Conservation (phyloP, 30 jellyfish, hydroid and myxozoan genomes). For the Nemopilema nomurai region DNA sequence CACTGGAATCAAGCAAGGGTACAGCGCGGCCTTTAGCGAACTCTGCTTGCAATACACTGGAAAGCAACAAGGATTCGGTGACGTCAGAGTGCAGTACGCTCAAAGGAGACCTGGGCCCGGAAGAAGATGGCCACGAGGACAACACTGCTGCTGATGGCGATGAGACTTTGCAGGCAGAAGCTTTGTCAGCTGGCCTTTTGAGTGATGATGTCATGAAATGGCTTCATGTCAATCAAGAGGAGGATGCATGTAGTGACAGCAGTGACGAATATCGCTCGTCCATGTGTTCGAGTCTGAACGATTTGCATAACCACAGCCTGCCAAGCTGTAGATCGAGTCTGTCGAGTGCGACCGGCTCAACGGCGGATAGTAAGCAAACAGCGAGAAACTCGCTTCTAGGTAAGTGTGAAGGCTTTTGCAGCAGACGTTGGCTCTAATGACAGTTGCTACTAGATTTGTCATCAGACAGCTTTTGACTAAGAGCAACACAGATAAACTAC, state of each 20-base stretch:
- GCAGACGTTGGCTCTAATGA: too few relatives aligned
- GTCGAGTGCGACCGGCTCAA: slow-evolving; percentile 16
- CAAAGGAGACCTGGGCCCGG: background rate
- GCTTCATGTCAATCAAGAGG: slow-evolving; percentile 57
- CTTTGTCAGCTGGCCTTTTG: slow-evolving; percentile 12
- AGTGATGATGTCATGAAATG: slow-evolving; percentile 59
- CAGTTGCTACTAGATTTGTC: background rate
- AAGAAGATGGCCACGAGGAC: background rate
- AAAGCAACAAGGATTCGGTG: background rate
- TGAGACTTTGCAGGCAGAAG: background rate
- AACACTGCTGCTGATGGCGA: background rate
- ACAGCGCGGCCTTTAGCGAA: background rate
- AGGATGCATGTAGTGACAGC: slow-evolving; percentile 31
- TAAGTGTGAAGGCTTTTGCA: background rate
- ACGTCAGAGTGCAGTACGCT: slow-evolving; percentile 18
- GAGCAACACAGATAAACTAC: too few relatives aligned
- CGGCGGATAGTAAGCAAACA: background rate
- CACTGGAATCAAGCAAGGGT: slow-evolving; percentile 34
- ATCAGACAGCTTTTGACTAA: too few relatives aligned
- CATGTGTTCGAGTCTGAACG: slow-evolving; percentile 79
- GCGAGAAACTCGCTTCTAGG: slow-evolving; percentile 14
- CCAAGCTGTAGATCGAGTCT: slow-evolving; percentile 56
- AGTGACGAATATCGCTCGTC: slow-evolving; percentile 82
- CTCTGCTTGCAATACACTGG: slow-evolving; percentile 4
- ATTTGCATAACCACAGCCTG: slow-evolving; percentile 31